A percentile compares a stretch with the other conserved stretches of the same genome.
Evolutionary conservation across 2,113 vertebrate genomes (phyloP).

Genomic region (Chloropsis hardwickii): DNA sequence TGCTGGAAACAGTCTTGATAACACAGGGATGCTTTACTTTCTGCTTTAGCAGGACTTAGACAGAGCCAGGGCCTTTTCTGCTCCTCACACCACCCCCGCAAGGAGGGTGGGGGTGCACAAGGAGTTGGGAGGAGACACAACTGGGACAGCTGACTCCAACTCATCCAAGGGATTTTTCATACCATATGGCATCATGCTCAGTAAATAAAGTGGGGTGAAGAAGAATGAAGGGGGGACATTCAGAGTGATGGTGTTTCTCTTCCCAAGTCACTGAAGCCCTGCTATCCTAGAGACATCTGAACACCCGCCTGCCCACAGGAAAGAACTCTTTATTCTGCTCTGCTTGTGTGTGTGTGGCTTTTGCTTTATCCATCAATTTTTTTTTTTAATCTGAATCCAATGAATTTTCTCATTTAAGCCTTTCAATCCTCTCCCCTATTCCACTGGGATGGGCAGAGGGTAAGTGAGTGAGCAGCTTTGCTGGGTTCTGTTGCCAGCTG

Average conservation of each 20-base stretch:
- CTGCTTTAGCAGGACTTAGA: not conserved
- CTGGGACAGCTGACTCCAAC: not conserved
- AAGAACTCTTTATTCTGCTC: not conserved
- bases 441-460: too few relatives aligned
- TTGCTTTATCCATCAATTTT: not conserved
- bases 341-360: not conserved
- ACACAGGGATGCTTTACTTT: not conserved
- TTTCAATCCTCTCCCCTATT: not conserved
- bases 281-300: not conserved
- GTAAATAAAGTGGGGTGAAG: not conserved
- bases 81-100: not conserved
- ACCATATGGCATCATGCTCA: not conserved
- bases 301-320: not conserved
- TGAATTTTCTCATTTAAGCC: not conserved
- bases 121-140: not conserved
- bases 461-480: fast-evolving
- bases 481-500: not conserved
- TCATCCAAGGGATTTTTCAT: not conserved
- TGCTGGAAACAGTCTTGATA: not conserved
- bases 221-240: fast-evolving
- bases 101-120: not conserved
- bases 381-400: too few relatives aligned
- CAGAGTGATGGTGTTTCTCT: not conserved
- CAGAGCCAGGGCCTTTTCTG: not conserved
- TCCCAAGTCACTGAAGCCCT: not conserved